These are phyloP conservation scores for Argyra leucocephala DNA, from an alignment of 2,888 invertebrate species.

Conservation along the genomic window DNA sequence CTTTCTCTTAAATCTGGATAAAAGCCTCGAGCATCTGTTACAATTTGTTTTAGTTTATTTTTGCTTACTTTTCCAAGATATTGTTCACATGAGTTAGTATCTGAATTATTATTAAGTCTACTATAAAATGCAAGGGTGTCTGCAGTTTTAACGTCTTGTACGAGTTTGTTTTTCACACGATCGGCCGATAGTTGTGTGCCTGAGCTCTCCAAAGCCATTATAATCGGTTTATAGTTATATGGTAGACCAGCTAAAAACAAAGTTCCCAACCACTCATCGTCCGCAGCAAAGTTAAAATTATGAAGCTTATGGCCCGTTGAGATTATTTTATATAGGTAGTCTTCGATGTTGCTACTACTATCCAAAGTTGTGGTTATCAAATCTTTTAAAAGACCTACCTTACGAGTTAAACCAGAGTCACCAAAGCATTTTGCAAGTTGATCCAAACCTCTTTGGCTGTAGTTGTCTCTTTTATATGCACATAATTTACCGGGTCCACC, in stretches of 20 bases:
- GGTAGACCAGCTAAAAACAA: background rate
- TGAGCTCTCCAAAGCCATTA: constrained; percentile 5
- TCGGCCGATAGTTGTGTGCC: background rate
- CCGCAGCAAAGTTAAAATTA: no score
- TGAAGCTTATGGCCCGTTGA: no score
- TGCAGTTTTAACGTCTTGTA: background rate
- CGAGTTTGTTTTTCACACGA: background rate
- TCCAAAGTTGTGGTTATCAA: constrained; percentile 18
- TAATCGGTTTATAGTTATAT: background rate
- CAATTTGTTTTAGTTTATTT: no score
- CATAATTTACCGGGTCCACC: constrained; percentile 24
- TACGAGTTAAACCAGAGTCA: constrained; percentile 29
- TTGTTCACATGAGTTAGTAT: no score
- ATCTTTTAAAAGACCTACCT: constrained; percentile 25
- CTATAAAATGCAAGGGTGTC: no score
- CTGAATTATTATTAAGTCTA: no score
- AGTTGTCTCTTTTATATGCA: constrained; percentile 26
- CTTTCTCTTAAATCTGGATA: no score
- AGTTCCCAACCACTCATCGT: no score
- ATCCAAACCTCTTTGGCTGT: constrained; percentile 28
- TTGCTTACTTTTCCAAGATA: no score
- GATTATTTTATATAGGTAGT: constrained; percentile 19
- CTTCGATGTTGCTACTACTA: constrained; percentile 25
- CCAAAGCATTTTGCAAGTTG: constrained; percentile 26
- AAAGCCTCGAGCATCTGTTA: no score